Evolutionary conservation across 2,113 vertebrate genomes (phyloP), one percentile per base, ranked within the genome.

Genomic region (Hepsetus odoe): DNA sequence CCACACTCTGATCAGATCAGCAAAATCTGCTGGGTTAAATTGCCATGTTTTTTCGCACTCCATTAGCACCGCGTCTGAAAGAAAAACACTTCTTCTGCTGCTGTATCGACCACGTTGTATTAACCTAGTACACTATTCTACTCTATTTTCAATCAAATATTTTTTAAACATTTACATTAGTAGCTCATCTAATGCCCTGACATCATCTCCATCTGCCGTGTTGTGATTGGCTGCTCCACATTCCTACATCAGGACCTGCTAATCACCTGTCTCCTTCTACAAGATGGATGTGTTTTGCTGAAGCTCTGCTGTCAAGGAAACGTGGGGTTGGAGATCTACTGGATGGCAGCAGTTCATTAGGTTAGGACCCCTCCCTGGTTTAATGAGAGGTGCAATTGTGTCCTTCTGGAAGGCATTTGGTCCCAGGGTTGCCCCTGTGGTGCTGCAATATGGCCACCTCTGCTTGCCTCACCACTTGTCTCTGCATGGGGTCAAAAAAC

Each of bases 1-100:
- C 67, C 66, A 72, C 74, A 80, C 67, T 82, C 44, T 74, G 53
- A 69, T 79, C 33, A 81, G 84, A 87, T 92, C 90, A 92, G 90
- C 90, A 91, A 76, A 90, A 89, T 28, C 81, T 26, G 51, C 80
- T 74, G 14, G 2, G 5, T 80, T 84, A 84, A 82, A 81, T 91
- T 88, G 89, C 86, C 67, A 85, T 87, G 89, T 87, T 76, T 58
- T 38, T 62, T 82, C 51, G 33, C 12, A 51, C 51, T 65, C 58
- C 33, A 61, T 67, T 77, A 72, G 38, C 61, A 77, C 33, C 18
- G 33, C 3, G 5, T 42, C 32, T 53, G 12, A 58, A 33, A 58
- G 58, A 42, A 56, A 42, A 75, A 56, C 49, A 30, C 49, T 66
- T 51, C n/a, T 67, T 46, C 46, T n/a, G n/a, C n/a, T n/a, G n/a